phyloP scores from a whole-genome alignment of 1,140 invertebrate species.

The Magallana angulata region DNA sequence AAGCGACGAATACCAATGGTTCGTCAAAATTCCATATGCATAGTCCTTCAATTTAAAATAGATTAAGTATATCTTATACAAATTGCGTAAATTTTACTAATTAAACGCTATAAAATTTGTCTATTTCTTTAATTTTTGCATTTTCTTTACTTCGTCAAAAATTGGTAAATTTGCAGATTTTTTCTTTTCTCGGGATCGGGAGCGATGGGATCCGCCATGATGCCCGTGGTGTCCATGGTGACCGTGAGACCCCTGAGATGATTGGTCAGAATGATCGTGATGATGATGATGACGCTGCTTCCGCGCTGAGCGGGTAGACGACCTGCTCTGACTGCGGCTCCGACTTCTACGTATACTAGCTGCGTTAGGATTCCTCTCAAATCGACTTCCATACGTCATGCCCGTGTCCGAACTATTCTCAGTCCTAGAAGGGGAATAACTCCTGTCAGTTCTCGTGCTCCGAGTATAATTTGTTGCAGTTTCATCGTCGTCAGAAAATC shows the following conservation, averaged over 20 bases:
- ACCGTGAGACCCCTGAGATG: constrained; percentile 29
- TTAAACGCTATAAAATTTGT: no score
- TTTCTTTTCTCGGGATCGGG: constrained; percentile 30
- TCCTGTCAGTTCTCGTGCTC: constrained; percentile 24
- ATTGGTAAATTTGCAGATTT: constrained; percentile 17
- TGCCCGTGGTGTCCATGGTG: neutral
- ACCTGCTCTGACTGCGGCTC: constrained; percentile 33
- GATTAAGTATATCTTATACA: no score
- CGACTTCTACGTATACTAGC: constrained; percentile 37
- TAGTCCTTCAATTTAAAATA: no score
- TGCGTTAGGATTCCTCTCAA: constrained; percentile 35
- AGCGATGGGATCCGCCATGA: neutral
- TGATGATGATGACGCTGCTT: constrained; percentile 5
- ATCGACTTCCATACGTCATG: constrained; percentile 10
- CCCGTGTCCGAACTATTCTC: constrained; percentile 29
- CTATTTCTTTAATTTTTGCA: constrained; percentile 36
- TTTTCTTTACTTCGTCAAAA: constrained; percentile 36
- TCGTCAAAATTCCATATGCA: no score
- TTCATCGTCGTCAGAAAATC: constrained; percentile 28
- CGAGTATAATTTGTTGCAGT: constrained; percentile 23
- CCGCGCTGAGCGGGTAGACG: constrained; percentile 10
- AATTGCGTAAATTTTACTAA: no score
- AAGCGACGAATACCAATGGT: no score
- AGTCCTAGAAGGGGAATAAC: constrained; percentile 35
- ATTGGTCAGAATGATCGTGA: constrained; percentile 23